Base-by-base conservation (phyloP, 1,140 invertebrate species). In the Heliconius hewitsoni region DNA sequence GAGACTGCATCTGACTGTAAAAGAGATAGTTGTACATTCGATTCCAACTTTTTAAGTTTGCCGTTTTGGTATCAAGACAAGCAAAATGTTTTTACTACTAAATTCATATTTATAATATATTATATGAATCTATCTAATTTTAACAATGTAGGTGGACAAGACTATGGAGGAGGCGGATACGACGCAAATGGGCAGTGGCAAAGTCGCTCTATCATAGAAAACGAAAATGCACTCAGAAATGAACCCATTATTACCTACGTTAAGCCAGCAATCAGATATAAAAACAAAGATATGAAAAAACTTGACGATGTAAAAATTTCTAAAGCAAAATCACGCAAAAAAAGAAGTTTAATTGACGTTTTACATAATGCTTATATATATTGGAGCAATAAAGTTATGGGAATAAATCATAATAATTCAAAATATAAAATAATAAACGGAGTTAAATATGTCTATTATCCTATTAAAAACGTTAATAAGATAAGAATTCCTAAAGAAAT, bases 161-260 rank as follows among this genome's bases (percentile, higher is more conserved):
- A 93, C 75, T 91, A 89, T 27, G 74, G 76, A 11, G 76, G 78
- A 37, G 89, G 87, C 1, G 89, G 90, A 9, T 94, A 95, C 82
- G 92, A 94, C 76, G 87, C 91, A 55, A 93, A 94, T 74, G 94
- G 89, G 19, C 93, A 95, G 84, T 95, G 93, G 94, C 92, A 92
- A 82, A 94, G 92, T 77, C 81, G 94, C 83, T 90, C 91, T 2
- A 92, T 93, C 27, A 80, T 89, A 60, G 91, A 93, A 80, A 75
- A 87, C 82, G 57, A 83, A 46, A 71, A 55, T 11, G 72, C 82
- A 39, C 75, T 71, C 37, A 79, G 55, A 76, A 46, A 82, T 23
- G 74, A 82, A 76, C 86, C 87, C 8, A 85, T 84, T 70, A 83
- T 88, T 37, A 80, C 85, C 3, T 87, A 86, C 72, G 83, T 82